phyloP scores from a whole-genome alignment of 2,113 vertebrate genomes.

The Saccopteryx bilineata region DNA sequence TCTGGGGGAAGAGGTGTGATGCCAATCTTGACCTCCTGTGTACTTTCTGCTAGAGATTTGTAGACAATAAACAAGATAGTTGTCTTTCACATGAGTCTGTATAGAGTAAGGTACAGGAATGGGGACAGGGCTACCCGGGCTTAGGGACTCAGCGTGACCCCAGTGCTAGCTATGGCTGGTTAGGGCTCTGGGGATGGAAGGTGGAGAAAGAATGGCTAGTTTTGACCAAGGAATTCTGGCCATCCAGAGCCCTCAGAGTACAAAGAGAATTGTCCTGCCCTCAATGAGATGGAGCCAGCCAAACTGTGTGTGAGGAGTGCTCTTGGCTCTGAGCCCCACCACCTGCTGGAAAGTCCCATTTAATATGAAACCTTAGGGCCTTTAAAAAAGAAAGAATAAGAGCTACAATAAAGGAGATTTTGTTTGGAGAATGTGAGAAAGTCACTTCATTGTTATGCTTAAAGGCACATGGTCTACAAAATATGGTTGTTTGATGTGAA shows the following conservation, averaged over 20 bases:
- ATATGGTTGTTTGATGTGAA: background rate
- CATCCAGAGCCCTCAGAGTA: accelerated
- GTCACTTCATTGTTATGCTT: background rate
- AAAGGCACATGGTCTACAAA: background rate
- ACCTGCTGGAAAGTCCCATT: background rate
- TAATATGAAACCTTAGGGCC: background rate
- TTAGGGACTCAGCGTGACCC: background rate
- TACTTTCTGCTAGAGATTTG: background rate
- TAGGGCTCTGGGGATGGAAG: background rate
- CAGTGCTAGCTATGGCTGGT: too few relatives aligned
- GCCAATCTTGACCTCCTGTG: too few relatives aligned
- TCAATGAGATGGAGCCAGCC: background rate
- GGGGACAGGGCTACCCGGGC: too few relatives aligned
- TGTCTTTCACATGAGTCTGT: background rate
- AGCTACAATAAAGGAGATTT: background rate
- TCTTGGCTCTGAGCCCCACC: background rate
- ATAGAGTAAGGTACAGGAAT: background rate
- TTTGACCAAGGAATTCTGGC: background rate
- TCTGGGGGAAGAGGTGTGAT: background rate
- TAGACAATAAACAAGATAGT: background rate
- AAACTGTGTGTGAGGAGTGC: background rate
- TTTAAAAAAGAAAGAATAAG: background rate
- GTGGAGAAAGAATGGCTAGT: too few relatives aligned
- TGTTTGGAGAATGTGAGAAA: background rate
- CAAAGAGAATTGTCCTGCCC: background rate